Evolutionary conservation across 2,113 vertebrate genomes (phyloP), one percentile per base, ranked within the genome.

Genomic region (Lucifuga dentata): DNA sequence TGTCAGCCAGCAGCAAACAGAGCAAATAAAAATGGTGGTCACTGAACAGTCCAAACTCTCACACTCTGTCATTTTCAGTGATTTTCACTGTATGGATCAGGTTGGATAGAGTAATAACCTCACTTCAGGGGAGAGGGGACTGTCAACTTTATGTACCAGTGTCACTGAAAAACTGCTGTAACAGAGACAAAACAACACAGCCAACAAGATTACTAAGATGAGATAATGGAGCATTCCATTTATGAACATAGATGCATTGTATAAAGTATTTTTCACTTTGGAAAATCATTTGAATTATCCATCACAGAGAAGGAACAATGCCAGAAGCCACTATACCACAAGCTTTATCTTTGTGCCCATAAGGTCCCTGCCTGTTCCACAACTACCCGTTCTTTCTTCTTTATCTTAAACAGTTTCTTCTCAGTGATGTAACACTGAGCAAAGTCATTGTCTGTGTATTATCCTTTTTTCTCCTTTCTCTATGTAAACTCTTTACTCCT

Each of bases 171-270:
- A 67, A 46, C 53, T 53, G 55, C 57, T 79, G 72, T 67, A 68
- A 73, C 39, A 8, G 44, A 76, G 84, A 86, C 76, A 80, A 29
- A 86, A 77, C 52, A 77, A 55, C 45, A 36, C 19, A 49, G 51
- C 35, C 63, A 15, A 29, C 62, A 59, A 72, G 77, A 75, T 79
- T 68, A 51, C 50, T 46, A 58, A 56, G 59, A 23, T 23, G 59
- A 73, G 50, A 86, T 68, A 85, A 78, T 65, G 38, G 63, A 69
- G 45, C 38, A n/a, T 45, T 61, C 69, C 63, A 89, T 80, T 80
- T 58, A 80, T 58, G 53, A 46, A 66, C 63, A 46, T 21, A 66
- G 52, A 74, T 58, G 29, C 63, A 53, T 9, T 61, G n/a, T 39
- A 55, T 64, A 62, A 69, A 70, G 33, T 49, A 19, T 17, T 67